Evolutionary conservation across 2,113 vertebrate species (phyloP).

Genomic region (Odobenus rosmarus): DNA sequence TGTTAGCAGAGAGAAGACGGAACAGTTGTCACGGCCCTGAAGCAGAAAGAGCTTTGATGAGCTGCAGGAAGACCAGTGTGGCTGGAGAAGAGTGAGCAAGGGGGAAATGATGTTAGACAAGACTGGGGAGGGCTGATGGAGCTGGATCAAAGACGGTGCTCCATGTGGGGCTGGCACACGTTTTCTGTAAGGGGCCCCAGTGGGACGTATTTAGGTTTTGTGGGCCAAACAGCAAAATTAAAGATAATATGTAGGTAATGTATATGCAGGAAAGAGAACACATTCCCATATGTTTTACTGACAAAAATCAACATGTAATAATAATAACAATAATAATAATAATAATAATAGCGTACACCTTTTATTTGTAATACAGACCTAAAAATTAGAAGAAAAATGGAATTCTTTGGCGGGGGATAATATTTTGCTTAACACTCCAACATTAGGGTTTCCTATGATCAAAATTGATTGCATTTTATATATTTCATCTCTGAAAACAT

Average conservation of each 20-base stretch:
- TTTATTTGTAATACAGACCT: neutral
- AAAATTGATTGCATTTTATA: neutral
- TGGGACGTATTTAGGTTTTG: neutral
- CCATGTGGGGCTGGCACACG: too few relatives aligned
- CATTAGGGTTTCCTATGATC: neutral
- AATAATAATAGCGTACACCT: neutral
- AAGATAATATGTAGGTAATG: neutral
- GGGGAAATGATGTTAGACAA: neutral
- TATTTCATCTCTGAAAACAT: constrained; percentile 17
- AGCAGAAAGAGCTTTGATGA: neutral
- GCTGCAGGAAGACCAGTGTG: neutral
- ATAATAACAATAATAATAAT: neutral
- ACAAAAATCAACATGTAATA: neutral
- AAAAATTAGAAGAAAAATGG: neutral
- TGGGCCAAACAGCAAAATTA: neutral
- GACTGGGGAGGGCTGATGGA: neutral
- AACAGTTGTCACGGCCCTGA: neutral
- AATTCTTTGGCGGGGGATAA: neutral
- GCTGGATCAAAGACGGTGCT: neutral
- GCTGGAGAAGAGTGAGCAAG: neutral
- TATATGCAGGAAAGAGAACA: neutral
- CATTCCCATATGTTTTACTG: neutral
- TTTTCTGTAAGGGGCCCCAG: neutral
- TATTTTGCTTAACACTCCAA: neutral
- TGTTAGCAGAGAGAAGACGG: neutral